A percentile compares a stretch with the other conserved stretches of the same genome.
phyloP scores from a whole-genome alignment of 37 sponge, comb jelly and placozoan genomes.

The Ephydatia muelleri region DNA sequence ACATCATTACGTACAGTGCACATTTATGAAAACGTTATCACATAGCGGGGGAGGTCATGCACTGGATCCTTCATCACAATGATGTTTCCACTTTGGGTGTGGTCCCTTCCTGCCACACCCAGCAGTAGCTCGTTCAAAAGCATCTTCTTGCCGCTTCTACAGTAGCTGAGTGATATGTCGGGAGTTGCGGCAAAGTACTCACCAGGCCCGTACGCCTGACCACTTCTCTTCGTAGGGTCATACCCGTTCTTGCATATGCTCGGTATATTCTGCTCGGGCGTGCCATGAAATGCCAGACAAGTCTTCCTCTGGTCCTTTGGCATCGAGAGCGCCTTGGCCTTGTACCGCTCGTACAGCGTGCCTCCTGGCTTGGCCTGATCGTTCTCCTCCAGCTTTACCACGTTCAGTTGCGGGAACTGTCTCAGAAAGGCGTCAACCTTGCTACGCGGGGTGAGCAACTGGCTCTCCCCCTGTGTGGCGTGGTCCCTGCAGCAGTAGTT shows the following conservation, averaged over 20 bases:
- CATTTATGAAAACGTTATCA: slow-evolving; percentile 51
- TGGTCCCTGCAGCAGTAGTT: slow-evolving; percentile 72
- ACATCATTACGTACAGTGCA: too few relatives aligned
- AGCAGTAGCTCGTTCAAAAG: slow-evolving; percentile 79
- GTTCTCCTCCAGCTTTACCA: slow-evolving; percentile 65
- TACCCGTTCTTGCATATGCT: slow-evolving; percentile 81
- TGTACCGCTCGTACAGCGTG: slow-evolving; percentile 58
- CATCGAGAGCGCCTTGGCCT: slow-evolving; percentile 29
- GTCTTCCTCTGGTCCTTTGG: slow-evolving; percentile 66
- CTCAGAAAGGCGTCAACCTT: slow-evolving; percentile 64
- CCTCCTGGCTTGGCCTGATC: slow-evolving; percentile 71
- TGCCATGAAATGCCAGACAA: slow-evolving; percentile 81
- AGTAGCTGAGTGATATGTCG: slow-evolving; percentile 47
- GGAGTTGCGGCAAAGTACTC: slow-evolving; percentile 83
- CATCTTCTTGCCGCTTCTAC: slow-evolving; percentile 75
- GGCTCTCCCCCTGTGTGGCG: slow-evolving; percentile 53
- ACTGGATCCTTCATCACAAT: slow-evolving; percentile 84
- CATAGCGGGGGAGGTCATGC: slow-evolving; percentile 80
- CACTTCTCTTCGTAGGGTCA: slow-evolving; percentile 46
- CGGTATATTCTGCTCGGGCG: slow-evolving; percentile 55
- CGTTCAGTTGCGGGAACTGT: slow-evolving; percentile 49
- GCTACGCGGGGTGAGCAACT: slow-evolving; percentile 39
- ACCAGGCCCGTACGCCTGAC: slow-evolving; percentile 79
- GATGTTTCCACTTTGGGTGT: slow-evolving; percentile 70
- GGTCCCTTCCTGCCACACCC: slow-evolving; percentile 53